Percentiles rank a stretch among this genome's conserved stretches.
phyloP scores from a whole-genome alignment of 2,888 invertebrate species.

The Clanis bilineata region DNA sequence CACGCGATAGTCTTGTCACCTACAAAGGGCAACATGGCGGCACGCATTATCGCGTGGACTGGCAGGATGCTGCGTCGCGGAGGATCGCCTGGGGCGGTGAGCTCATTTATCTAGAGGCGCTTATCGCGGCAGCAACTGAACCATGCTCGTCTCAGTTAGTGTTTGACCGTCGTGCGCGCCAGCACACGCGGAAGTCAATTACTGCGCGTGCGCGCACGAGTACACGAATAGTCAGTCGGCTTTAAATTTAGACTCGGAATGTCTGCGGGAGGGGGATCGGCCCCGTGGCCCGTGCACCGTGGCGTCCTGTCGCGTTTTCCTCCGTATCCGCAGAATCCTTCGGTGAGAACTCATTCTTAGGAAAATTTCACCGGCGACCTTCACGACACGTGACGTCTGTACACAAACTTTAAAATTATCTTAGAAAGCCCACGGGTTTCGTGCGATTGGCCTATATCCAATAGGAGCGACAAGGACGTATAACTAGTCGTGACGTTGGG shows the following conservation, averaged over 20 bases:
- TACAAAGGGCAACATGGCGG: conserved; percentile 51
- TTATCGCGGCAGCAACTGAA: conserved; percentile 66
- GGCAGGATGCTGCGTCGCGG: conserved; percentile 71
- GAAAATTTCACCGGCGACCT: conserved; percentile 53
- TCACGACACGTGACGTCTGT: conserved; percentile 60
- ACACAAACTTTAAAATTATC: conserved; percentile 71
- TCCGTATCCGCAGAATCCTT: conserved; percentile 65
- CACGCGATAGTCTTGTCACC: conserved; percentile 33
- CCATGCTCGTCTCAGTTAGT: conserved; percentile 71
- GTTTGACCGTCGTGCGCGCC: conserved; percentile 76
- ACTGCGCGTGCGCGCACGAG: conserved; percentile 75
- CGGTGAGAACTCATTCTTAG: conserved; percentile 67
- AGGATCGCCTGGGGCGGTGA: conserved; percentile 78
- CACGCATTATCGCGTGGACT: conserved; percentile 69
- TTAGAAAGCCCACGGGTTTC: conserved; percentile 64
- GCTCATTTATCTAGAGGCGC: conserved; percentile 72
- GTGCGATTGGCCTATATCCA: conserved; percentile 78
- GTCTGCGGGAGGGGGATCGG: conserved; percentile 82
- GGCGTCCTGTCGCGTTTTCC: conserved; percentile 78
- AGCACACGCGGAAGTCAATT: conserved; percentile 79
- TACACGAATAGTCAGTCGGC: conserved; percentile 81
- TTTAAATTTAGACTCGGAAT: conserved; percentile 78
- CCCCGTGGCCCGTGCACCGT: conserved; percentile 89
- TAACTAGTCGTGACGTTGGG: conserved; percentile 66
- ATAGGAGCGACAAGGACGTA: conserved; percentile 65